Conservation (phyloP, 2,797 vertebrate species). For the Zalophus californianus region DNA sequence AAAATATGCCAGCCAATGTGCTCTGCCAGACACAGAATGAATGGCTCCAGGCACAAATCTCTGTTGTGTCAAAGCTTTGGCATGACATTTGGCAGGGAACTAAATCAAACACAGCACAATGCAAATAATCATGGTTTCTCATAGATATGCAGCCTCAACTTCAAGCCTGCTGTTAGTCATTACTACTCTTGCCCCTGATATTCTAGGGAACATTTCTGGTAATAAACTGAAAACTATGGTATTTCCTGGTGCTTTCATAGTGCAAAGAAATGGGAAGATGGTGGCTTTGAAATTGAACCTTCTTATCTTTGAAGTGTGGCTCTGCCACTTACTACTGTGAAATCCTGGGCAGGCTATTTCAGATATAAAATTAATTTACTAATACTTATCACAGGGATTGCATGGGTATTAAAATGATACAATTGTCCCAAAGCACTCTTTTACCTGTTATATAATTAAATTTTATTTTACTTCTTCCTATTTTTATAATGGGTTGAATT, state of each 20-base stretch:
- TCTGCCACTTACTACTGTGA: background rate
- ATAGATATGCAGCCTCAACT: background rate
- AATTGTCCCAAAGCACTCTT: background rate
- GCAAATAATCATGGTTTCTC: constrained; percentile 8
- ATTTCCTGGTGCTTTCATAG: background rate
- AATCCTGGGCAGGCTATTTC: background rate
- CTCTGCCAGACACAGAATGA: background rate
- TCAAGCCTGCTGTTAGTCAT: background rate
- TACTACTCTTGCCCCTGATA: background rate
- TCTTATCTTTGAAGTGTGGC: background rate
- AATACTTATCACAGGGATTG: background rate
- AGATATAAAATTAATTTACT: background rate
- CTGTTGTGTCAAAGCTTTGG: constrained; percentile 3
- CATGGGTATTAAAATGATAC: background rate
- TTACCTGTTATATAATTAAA: background rate
- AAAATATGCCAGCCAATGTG: background rate
- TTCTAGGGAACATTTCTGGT: background rate
- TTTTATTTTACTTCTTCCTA: background rate
- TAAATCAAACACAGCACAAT: constrained; percentile 53
- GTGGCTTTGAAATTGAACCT: background rate
- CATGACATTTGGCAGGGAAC: constrained; percentile 41
- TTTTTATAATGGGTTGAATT: background rate
- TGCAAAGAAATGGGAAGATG: background rate
- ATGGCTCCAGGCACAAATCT: constrained; percentile 30
- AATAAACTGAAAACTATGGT: background rate